A percentile compares a stretch with the other conserved stretches of the same genome.
Conservation (phyloP, 2,113 vertebrate species). For the Polyodon spathula region DNA sequence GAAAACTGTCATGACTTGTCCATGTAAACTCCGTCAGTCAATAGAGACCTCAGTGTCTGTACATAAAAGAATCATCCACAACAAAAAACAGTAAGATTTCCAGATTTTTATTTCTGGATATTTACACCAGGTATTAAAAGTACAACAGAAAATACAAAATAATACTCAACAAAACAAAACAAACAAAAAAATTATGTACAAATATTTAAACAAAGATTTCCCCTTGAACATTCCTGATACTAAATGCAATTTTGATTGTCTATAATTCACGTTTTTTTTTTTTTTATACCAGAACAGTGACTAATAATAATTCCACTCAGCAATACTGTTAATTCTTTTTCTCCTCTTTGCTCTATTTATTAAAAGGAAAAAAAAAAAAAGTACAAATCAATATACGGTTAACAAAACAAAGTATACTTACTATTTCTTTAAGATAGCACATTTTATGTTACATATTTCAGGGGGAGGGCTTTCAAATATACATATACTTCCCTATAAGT, state of each 20-base stretch:
- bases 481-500: slow-evolving; percentile 59
- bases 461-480: slow-evolving; percentile 51
- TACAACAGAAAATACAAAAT: slow-evolving; percentile 99
- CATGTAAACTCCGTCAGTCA: too few species aligned
- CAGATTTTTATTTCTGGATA: slow-evolving; percentile 99
- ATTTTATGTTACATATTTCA: slow-evolving; percentile 55
- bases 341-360: too few species aligned
- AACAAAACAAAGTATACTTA: slow-evolving; percentile 43
- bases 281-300: too few species aligned
- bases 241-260: slow-evolving; percentile 92
- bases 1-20: too few species aligned
- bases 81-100: slow-evolving; percentile 55
- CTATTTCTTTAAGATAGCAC: slow-evolving; percentile 58
- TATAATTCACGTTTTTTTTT: slow-evolving; percentile 74
- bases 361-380: slow-evolving; percentile 44
- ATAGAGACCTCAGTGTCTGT: too few species aligned
- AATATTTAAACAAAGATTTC: slow-evolving; percentile 93
- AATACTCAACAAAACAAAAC: slow-evolving; percentile 84
- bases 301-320: slow-evolving; percentile 49
- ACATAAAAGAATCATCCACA: too few species aligned
- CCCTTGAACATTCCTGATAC: slow-evolving; percentile 80
- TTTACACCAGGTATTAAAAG: slow-evolving; percentile 99
- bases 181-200: slow-evolving; percentile 91
- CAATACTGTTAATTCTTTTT: slow-evolving; percentile 24
- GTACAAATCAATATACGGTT: slow-evolving; percentile 55